Evolutionary conservation across 1,140 invertebrate genomes (phyloP), one percentile per base, ranked within the genome.

Genomic region (Thrips palmi): DNA sequence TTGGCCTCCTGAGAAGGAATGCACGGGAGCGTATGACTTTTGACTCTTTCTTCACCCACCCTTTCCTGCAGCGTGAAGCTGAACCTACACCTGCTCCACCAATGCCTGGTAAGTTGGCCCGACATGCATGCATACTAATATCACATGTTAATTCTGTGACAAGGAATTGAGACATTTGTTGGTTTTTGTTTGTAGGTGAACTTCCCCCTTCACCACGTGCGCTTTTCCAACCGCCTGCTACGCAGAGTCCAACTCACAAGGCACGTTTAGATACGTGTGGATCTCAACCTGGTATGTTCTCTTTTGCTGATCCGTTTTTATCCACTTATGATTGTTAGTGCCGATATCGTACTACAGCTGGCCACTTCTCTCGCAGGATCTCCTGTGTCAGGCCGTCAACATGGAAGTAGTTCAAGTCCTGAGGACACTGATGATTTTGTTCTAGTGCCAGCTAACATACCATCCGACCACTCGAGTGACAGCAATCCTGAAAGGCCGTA

Each of bases 1-100:
- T 80, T 49, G 75, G 83, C 41, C 64, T 97, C 32, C 59, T 98
- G 45, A 80, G 88, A 46, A 71, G 92, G 39, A 96, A 96, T 63
- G 77, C 94, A 12, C 76, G 75, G 50, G 92, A 97, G 55, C 68
- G 94, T 40, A 92, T 99, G 67, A 77, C 86, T 37, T 97, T 97
- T 62, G 87, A 94, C 47, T 72, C 74, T 39, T 94, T 96, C 63
- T 96, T 94, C 63, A 77, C 71, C 54, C 91, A 97, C 62, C 66
- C 77, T 27, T 96, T 96, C 59, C 64, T 94, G 37, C 74, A 79
- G 52, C 70, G 77, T 37, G 67, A 70, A 7, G 39, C 27, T 34
- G 37, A 42, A 7, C 41, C 47, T 17, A 11, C 37, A 15, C 31
- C 45, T 21, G 39, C 47, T 17, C n/a, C 37, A 15, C 31, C 45